phyloP scores from a whole-genome alignment of 1,140 invertebrate genomes.

The Vanessa atalanta region DNA sequence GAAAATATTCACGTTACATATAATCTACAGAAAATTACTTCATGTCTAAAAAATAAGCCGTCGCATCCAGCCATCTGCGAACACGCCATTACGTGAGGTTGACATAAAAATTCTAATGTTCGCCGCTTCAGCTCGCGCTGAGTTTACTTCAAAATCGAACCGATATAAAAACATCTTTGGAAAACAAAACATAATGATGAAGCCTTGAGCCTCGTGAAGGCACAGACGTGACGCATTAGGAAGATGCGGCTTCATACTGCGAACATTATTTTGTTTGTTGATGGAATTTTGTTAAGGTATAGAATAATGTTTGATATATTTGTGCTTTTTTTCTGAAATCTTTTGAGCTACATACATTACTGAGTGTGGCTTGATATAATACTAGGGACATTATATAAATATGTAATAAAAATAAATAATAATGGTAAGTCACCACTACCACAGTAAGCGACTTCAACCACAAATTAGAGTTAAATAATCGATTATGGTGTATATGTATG shows the following conservation, averaged over 20 bases:
- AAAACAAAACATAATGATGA: conserved; percentile 26
- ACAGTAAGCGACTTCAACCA: no score
- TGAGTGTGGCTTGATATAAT: no score
- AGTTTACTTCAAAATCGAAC: conserved; percentile 10
- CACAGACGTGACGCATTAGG: conserved; percentile 25
- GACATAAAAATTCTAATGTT: conserved; percentile 8
- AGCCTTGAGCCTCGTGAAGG: background rate
- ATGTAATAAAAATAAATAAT: no score
- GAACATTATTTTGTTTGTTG: conserved; percentile 8
- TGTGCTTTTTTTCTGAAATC: no score
- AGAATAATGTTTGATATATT: background rate
- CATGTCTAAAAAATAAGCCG: conserved; percentile 2
- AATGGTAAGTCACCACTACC: no score
- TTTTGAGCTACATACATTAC: no score
- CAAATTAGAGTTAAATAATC: no score
- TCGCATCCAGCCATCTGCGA: conserved; percentile 11
- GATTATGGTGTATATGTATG: no score
- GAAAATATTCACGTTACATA: background rate
- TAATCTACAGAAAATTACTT: conserved; percentile 1
- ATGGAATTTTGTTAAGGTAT: conserved; percentile 5
- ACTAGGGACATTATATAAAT: no score
- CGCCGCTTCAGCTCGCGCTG: background rate
- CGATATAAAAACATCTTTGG: conserved; percentile 22
- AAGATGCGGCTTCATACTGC: background rate
- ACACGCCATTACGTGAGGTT: conserved; percentile 1